A percentile compares a stretch with the other conserved stretches of the same genome.
Evolutionary conservation across 64 coral and sea anemone genomes (phyloP).

Genomic region (Montipora cactus): DNA sequence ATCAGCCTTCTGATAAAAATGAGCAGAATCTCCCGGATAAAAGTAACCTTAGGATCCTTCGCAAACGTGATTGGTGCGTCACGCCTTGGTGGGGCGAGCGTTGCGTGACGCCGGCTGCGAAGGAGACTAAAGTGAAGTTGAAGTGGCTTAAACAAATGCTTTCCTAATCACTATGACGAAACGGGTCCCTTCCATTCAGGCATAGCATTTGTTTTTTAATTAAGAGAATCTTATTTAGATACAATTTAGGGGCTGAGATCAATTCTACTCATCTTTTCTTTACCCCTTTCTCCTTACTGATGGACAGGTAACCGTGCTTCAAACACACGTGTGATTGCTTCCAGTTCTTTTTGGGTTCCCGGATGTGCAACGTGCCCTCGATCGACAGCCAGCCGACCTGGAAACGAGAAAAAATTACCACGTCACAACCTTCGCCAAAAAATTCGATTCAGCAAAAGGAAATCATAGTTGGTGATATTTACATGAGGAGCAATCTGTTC

Average conservation of each 20-base stretch:
- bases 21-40: too few relatives aligned
- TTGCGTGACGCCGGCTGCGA: too few relatives aligned
- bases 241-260: too few relatives aligned
- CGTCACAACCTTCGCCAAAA: neutral
- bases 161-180: too few relatives aligned
- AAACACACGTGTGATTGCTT: constrained; percentile 49
- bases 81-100: too few relatives aligned
- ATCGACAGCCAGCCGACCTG: constrained; percentile 56
- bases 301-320: constrained; percentile 64
- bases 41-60: too few relatives aligned
- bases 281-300: constrained; percentile 53
- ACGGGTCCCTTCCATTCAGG: too few relatives aligned
- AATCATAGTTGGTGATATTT: neutral
- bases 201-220: too few relatives aligned
- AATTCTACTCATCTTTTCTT: neutral
- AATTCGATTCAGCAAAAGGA: neutral
- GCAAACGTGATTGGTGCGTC: too few relatives aligned
- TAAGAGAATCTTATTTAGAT: too few relatives aligned
- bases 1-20: too few relatives aligned
- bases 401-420: neutral
- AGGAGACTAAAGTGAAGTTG: neutral
- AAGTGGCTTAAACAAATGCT: neutral
- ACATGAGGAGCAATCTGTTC: constrained; percentile 65
- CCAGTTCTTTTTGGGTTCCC: constrained; percentile 74
- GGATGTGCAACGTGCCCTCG: constrained; percentile 56